Evolutionary conservation across 2,888 invertebrate species (phyloP).

Genomic region (Odontocerum albicorne): DNA sequence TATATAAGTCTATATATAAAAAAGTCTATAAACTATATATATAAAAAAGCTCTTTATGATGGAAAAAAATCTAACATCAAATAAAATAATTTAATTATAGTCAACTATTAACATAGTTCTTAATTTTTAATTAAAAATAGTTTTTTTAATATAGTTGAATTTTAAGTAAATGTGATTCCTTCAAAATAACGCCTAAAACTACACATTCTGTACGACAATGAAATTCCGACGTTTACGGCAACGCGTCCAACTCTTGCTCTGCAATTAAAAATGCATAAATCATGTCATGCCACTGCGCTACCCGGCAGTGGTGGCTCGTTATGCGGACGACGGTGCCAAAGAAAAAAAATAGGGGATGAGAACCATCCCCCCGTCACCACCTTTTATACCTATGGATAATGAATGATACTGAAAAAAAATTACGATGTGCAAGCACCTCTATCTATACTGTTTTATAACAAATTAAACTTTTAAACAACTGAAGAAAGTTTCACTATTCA

Average conservation of each 20-base stretch:
- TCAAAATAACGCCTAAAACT: no score
- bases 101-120: no score
- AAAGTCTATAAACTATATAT: no score
- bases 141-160: no score
- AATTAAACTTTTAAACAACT: neutral
- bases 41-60: no score
- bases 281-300: constrained; percentile 38
- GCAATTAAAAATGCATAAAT: constrained; percentile 51
- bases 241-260: constrained; percentile 20
- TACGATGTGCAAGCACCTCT: no score
- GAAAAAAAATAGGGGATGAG: constrained; percentile 5
- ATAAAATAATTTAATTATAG: no score
- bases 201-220: neutral
- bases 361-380: constrained; percentile 11
- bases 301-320: constrained; percentile 17
- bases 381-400: constrained; percentile 6
- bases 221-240: neutral
- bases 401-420: constrained; percentile 17
- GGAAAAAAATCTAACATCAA: no score
- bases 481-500: neutral
- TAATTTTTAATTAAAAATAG: no score
- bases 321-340: constrained; percentile 8
- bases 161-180: no score
- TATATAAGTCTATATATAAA: no score
- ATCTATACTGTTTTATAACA: no score